phyloP scores from a whole-genome alignment of 2,797 vertebrate genomes.

The Balearica regulorum region DNA sequence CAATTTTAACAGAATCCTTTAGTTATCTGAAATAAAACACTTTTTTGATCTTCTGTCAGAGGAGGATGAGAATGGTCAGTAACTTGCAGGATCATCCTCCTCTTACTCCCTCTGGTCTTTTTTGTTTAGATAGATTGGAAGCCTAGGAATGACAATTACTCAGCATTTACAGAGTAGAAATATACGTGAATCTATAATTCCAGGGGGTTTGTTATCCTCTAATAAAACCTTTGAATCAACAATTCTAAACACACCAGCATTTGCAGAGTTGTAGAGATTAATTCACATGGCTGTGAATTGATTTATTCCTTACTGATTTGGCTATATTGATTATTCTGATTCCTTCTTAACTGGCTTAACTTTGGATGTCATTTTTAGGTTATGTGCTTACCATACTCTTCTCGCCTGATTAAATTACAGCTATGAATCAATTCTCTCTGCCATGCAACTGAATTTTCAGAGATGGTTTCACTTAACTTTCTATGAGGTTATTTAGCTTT shows the following conservation, averaged over 20 bases:
- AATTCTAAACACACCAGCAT: not conserved
- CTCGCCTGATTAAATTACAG: slow-evolving; percentile 42
- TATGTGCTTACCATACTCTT: not conserved
- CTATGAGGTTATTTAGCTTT: not conserved
- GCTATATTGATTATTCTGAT: slow-evolving; percentile 49
- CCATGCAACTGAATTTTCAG: slow-evolving; percentile 16
- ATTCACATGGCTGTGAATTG: slow-evolving; percentile 27
- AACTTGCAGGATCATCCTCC: not conserved
- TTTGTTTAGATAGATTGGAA: not conserved
- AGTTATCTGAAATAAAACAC: not conserved
- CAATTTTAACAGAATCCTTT: not conserved
- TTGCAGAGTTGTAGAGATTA: slow-evolving; percentile 27
- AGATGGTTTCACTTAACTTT: slow-evolving; percentile 11
- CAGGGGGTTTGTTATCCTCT: not conserved
- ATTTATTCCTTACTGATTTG: slow-evolving; percentile 43
- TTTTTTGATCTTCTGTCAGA: not conserved
- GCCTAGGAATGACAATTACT: not conserved
- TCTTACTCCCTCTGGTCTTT: not conserved
- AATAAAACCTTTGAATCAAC: slow-evolving; percentile 6
- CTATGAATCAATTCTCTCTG: slow-evolving; percentile 20
- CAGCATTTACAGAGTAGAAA: not conserved
- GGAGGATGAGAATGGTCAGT: not conserved
- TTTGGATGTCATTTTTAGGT: slow-evolving; percentile 30
- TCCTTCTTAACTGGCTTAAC: slow-evolving; percentile 45
- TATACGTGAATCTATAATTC: not conserved